Conservation (phyloP, 2,888 invertebrate genomes). For the Lutraria lutraria region DNA sequence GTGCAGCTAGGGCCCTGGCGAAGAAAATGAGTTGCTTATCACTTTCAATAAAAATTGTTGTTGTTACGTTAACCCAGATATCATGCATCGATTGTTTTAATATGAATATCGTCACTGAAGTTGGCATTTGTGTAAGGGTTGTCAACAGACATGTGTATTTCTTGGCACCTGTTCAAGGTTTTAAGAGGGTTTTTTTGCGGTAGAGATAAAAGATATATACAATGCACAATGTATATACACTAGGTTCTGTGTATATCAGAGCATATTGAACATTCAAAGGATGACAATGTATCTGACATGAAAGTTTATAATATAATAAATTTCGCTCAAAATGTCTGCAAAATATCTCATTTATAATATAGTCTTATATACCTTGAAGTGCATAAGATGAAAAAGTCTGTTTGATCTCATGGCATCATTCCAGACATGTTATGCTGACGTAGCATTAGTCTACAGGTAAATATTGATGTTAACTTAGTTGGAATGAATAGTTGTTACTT, state of each 20-base stretch:
- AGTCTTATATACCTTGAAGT: background rate
- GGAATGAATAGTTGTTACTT: background rate
- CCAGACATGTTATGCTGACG: background rate
- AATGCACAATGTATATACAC: no score
- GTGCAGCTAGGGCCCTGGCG: no score
- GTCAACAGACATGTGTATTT: background rate
- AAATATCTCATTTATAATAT: background rate
- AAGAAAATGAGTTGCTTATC: background rate
- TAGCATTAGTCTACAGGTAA: slow-evolving; percentile 1
- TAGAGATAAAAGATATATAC: background rate
- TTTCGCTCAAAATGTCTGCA: background rate
- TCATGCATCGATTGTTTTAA: background rate
- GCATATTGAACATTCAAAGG: background rate
- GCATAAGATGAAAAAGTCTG: background rate
- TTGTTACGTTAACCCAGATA: background rate
- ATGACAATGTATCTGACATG: background rate
- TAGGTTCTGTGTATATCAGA: no score
- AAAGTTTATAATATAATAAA: background rate
- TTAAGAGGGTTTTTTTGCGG: background rate
- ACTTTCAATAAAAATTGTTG: background rate
- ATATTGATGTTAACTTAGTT: background rate
- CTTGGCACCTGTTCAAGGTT: background rate
- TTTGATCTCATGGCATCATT: background rate
- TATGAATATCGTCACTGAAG: background rate
- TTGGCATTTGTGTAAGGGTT: background rate